Percentiles rank a stretch among this genome's conserved stretches.
Conservation (phyloP, 2,888 invertebrate genomes). For the Sialis lutaria region DNA sequence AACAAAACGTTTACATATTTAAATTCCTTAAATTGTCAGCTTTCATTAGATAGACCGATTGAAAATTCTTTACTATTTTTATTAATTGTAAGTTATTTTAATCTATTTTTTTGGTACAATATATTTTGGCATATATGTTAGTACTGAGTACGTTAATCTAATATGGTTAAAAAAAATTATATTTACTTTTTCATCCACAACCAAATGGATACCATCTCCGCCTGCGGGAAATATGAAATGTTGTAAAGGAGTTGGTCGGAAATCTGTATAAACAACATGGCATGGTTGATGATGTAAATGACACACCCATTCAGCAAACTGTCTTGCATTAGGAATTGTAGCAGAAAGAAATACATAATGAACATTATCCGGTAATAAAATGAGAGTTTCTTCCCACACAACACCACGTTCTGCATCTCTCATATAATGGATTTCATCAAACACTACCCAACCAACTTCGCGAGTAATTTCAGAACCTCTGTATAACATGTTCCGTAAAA, state of each 20-base stretch:
- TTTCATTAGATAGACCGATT: too few relatives aligned
- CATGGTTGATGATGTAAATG: constrained; percentile 92
- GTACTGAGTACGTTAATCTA: not conserved
- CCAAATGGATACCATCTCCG: constrained; percentile 89
- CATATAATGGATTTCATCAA: constrained; percentile 99
- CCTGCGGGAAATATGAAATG: constrained; percentile 97
- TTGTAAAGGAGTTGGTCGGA: constrained; percentile 90
- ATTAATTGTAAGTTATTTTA: too few relatives aligned
- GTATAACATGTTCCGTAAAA: constrained; percentile 95
- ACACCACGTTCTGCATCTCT: constrained; percentile 97
- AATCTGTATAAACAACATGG: constrained; percentile 98
- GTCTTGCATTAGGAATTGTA: constrained; percentile 96
- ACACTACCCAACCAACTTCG: constrained; percentile 99
- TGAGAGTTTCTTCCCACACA: constrained; percentile 99
- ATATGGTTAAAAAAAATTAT: not conserved
- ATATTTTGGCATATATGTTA: too few relatives aligned
- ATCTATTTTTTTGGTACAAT: too few relatives aligned
- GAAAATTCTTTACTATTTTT: too few relatives aligned
- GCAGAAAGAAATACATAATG: constrained; percentile 98
- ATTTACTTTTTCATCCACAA: constrained; percentile 72
- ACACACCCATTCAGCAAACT: constrained; percentile 89
- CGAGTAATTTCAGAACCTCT: constrained; percentile 96
- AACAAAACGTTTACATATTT: too few relatives aligned
- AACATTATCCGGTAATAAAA: constrained; percentile 91
- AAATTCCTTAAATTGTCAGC: too few relatives aligned